Conservation (phyloP, 2,113 vertebrate species). For the Melanocharis versteri region DNA sequence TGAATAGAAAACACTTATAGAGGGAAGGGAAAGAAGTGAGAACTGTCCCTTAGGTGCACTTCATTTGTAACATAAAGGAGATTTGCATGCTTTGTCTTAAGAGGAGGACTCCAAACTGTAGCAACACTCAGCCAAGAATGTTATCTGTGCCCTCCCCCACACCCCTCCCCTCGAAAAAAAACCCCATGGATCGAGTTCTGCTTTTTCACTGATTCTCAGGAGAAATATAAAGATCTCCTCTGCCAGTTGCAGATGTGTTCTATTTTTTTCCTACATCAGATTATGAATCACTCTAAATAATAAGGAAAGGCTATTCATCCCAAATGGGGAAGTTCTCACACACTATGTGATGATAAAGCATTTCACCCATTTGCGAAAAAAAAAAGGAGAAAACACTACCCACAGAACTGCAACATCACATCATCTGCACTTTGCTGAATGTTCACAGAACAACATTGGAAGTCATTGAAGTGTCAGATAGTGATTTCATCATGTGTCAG, state of each 20-base stretch:
- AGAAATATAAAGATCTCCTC: background rate
- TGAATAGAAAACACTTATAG: background rate
- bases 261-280: constrained; percentile 35
- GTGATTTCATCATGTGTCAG: constrained; percentile 56
- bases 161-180: background rate
- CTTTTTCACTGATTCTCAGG: background rate
- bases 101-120: background rate
- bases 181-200: background rate
- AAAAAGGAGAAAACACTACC: background rate
- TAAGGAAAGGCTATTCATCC: constrained; percentile 67
- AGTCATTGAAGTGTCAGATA: constrained; percentile 43
- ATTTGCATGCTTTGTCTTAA: background rate
- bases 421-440: constrained; percentile 39
- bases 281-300: constrained; percentile 71
- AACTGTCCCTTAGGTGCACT: background rate
- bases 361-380: constrained; percentile 11
- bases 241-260: constrained; percentile 45
- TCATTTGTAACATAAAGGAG: constrained; percentile 53
- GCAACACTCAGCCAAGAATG: background rate
- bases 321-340: constrained; percentile 52
- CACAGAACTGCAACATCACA: constrained; percentile 42
- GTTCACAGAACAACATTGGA: constrained; percentile 31
- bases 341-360: constrained; percentile 53
- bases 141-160: background rate
- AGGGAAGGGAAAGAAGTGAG: background rate